These are phyloP conservation scores for Antidorcas marsupialis DNA, from an alignment of 2,113 vertebrate species.

Conservation along the genomic window DNA sequence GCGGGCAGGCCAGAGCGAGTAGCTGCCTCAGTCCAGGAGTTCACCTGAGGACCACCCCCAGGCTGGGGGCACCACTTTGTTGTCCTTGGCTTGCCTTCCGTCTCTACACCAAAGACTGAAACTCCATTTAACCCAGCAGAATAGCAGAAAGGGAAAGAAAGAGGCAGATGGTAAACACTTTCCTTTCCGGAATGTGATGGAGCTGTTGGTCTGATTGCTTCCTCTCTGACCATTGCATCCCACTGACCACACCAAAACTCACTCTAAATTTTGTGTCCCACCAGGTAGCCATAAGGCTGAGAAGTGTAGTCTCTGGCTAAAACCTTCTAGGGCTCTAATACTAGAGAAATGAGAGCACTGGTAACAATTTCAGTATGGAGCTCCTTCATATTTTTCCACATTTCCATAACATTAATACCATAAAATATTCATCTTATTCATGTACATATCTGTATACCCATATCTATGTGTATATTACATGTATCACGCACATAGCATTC, in stretches of 20 bases:
- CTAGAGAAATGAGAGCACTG: neutral
- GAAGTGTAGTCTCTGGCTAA: neutral
- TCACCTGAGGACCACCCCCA: neutral
- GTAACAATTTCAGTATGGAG: neutral
- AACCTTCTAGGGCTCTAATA: neutral
- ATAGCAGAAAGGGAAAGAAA: neutral
- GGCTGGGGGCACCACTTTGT: neutral
- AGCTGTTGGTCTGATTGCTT: neutral
- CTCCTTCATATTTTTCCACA: neutral
- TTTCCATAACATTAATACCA: neutral
- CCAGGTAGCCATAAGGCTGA: neutral
- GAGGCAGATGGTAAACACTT: neutral
- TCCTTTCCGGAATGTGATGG: neutral
- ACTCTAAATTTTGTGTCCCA: neutral
- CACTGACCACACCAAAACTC: neutral
- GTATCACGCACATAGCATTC: neutral
- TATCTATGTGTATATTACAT: neutral
- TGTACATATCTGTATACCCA: neutral
- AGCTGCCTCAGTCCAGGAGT: neutral
- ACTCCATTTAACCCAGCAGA: neutral
- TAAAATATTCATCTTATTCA: neutral
- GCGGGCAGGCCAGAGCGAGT: neutral
- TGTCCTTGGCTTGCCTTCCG: neutral
- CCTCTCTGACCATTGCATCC: neutral
- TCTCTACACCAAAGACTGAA: neutral